phyloP scores from a whole-genome alignment of 2,888 invertebrate genomes.

The Halictus quadricinctus region DNA sequence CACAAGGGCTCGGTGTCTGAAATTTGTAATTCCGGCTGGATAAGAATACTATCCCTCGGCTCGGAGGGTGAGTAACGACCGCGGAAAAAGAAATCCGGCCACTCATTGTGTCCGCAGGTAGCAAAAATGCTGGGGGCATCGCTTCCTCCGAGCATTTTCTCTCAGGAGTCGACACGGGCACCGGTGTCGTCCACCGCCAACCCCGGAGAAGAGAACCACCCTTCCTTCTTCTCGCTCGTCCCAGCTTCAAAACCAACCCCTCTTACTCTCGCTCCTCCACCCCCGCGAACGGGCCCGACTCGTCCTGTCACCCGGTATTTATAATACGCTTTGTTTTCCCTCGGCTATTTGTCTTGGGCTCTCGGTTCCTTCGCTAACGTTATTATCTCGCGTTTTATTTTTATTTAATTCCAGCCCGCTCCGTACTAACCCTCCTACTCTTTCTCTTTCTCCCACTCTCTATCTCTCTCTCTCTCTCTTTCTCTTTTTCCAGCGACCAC shows the following conservation, averaged over 20 bases:
- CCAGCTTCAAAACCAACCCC: constrained; percentile 49
- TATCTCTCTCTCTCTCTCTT: constrained; percentile 5
- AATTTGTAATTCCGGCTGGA: constrained; percentile 80
- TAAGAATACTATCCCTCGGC: constrained; percentile 68
- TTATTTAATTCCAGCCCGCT: constrained; percentile 71
- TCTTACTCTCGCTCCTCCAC: constrained; percentile 60
- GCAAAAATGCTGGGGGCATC: constrained; percentile 74
- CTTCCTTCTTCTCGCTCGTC: constrained; percentile 48
- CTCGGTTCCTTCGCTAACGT: constrained; percentile 71
- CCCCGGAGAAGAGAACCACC: background rate
- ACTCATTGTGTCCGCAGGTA: constrained; percentile 77
- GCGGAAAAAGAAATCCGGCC: constrained; percentile 79
- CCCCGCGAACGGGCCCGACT: constrained; percentile 52
- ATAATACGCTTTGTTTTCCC: constrained; percentile 77
- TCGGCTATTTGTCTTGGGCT: constrained; percentile 74
- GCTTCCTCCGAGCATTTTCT: constrained; percentile 66
- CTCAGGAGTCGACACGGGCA: constrained; percentile 54
- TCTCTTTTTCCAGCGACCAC: constrained; percentile 36
- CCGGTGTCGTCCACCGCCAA: constrained; percentile 41
- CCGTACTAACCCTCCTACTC: background rate
- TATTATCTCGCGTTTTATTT: constrained; percentile 75
- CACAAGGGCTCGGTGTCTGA: constrained; percentile 69
- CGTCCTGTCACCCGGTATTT: constrained; percentile 74
- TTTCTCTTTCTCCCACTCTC: background rate
- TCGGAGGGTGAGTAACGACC: constrained; percentile 57